Conservation (phyloP, 2,113 vertebrate species). For the Elachura formosa region DNA sequence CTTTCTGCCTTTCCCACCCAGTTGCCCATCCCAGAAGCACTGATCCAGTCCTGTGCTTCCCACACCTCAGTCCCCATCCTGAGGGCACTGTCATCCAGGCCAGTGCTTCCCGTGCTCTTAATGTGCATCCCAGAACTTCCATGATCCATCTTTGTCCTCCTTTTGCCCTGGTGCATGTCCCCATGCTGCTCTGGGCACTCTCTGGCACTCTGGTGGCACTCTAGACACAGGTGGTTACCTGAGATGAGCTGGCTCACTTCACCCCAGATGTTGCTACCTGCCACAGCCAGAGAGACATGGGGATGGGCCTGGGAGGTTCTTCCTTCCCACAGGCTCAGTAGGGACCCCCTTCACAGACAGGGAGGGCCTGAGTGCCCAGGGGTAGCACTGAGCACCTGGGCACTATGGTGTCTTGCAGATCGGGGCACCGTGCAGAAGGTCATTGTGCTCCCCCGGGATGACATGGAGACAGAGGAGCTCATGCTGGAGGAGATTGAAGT, state of each 20-base stretch:
- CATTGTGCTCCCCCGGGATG: constrained; percentile 93
- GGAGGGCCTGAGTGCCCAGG: background rate
- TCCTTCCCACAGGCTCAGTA: background rate
- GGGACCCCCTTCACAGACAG: background rate
- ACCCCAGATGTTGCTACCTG: background rate
- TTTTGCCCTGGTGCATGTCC: background rate
- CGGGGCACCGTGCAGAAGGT: constrained; percentile 95
- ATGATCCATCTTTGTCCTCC: background rate
- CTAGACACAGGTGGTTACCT: background rate
- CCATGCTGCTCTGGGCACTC: background rate
- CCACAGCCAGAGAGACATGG: background rate
- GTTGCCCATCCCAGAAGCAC: background rate
- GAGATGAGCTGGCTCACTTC: background rate
- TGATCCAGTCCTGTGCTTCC: background rate
- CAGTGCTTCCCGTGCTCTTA: background rate
- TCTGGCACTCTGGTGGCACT: background rate
- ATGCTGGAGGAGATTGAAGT: constrained; percentile 97
- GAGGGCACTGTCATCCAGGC: background rate
- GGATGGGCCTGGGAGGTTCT: background rate
- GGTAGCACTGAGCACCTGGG: constrained; percentile 29
- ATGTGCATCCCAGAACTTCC: accelerated
- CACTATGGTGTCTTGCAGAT: constrained; percentile 75
- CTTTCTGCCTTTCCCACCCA: background rate
- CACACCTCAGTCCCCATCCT: background rate
- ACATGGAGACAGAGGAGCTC: constrained; percentile 92